phyloP scores from a whole-genome alignment of 2,113 vertebrate species.

The Cynoglossus semilaevis region DNA sequence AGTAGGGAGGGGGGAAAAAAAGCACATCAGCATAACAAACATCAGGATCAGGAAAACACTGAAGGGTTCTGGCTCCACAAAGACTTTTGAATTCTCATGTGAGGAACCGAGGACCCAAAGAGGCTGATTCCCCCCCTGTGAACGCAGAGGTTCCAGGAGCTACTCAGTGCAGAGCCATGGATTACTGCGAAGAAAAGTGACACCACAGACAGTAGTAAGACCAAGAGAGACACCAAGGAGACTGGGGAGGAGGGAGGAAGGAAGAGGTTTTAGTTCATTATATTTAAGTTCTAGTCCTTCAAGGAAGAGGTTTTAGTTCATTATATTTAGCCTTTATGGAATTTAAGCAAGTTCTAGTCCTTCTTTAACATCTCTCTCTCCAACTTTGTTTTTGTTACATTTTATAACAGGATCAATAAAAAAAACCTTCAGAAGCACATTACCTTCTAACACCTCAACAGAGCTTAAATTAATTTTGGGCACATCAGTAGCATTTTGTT shows the following conservation, averaged over 20 bases:
- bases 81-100: slow-evolving; percentile 77
- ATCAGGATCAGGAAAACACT: slow-evolving; percentile 35
- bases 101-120: slow-evolving; percentile 74
- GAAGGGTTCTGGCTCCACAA: slow-evolving; percentile 56
- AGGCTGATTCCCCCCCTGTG: slow-evolving; percentile 84
- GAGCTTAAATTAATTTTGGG: slow-evolving; percentile 42
- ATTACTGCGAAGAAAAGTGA: slow-evolving; percentile 97
- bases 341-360: no score
- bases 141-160: slow-evolving; percentile 79
- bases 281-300: slow-evolving; percentile 1
- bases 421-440: not conserved
- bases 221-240: slow-evolving; percentile 12
- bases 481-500: slow-evolving; percentile 59
- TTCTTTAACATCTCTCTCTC: no score
- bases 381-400: no score
- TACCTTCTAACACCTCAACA: slow-evolving; percentile 13
- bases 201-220: slow-evolving; percentile 77
- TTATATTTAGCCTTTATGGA: no score
- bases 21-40: no score
- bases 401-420: no score
- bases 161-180: slow-evolving; percentile 99
- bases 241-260: no score
- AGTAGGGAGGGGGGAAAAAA: no score
- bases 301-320: no score
- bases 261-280: slow-evolving; percentile 18